Evolutionary conservation across 2,113 vertebrate species (phyloP).

Genomic region (Lepidothrix coronata): DNA sequence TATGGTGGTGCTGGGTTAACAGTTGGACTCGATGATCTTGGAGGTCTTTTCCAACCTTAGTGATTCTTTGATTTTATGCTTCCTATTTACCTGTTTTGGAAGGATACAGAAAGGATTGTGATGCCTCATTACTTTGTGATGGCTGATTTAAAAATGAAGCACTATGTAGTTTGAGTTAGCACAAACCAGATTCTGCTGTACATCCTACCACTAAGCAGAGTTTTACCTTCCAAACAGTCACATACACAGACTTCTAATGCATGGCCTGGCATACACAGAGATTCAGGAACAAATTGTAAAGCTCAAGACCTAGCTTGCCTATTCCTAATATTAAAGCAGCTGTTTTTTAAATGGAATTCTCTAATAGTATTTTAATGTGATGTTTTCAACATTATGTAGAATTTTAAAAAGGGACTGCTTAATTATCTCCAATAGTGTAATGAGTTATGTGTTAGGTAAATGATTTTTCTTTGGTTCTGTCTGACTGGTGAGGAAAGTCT

Average conservation of each 20-base stretch:
- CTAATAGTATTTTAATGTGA: not conserved
- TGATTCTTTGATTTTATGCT: not conserved
- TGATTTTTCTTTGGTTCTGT: not conserved
- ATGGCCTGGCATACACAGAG: not conserved
- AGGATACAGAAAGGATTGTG: not conserved
- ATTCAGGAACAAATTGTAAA: not conserved
- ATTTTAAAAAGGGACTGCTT: not conserved
- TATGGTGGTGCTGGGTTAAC: not conserved
- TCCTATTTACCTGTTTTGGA: not conserved
- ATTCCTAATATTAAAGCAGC: not conserved
- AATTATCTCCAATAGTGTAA: not conserved
- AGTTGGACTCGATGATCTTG: not conserved
- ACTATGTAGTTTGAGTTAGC: not conserved
- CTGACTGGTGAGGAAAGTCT: not conserved
- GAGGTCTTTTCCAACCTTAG: not conserved
- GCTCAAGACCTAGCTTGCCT: not conserved
- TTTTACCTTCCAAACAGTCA: not conserved
- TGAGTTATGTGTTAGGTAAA: not conserved
- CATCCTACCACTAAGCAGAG: not conserved
- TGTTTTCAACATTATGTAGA: not conserved
- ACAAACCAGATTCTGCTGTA: not conserved
- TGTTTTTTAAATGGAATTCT: not conserved
- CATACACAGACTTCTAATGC: not conserved
- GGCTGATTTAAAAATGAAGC: not conserved
- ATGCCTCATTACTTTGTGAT: not conserved